These are phyloP conservation scores for Drosophila tropicalis DNA, from an alignment of 1,140 invertebrate species.

Conservation along the genomic window DNA sequence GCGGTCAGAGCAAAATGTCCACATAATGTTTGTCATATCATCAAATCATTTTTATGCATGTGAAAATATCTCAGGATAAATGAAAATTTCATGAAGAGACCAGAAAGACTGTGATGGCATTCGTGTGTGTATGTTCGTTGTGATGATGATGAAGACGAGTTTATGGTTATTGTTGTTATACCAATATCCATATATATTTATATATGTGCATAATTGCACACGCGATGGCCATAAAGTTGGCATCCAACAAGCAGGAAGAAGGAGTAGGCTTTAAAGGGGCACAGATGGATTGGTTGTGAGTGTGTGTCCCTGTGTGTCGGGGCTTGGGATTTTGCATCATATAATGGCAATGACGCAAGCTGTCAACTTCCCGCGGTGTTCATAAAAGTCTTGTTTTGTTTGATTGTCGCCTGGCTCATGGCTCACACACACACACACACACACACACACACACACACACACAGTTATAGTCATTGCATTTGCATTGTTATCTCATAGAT, in stretches of 20 bases:
- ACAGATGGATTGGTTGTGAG: not conserved
- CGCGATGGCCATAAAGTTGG: slow-evolving; percentile 76
- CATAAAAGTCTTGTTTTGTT: slow-evolving; percentile 80
- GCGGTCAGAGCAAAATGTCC: slow-evolving; percentile 14
- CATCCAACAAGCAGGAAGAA: slow-evolving; percentile 22
- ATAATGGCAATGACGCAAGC: slow-evolving; percentile 78
- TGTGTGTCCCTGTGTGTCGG: not conserved
- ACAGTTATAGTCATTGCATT: slow-evolving; percentile 60
- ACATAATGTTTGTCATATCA: slow-evolving; percentile 44
- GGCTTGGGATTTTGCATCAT: slow-evolving; percentile 60
- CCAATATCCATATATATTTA: slow-evolving; percentile 56
- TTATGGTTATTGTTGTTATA: slow-evolving; percentile 51
- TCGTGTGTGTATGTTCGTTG: slow-evolving; percentile 8
- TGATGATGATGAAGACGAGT: slow-evolving; percentile 31
- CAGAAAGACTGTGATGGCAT: slow-evolving; percentile 1
- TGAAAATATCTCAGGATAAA: slow-evolving; percentile 36
- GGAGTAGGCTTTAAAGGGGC: not conserved
- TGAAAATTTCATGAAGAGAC: slow-evolving; percentile 21
- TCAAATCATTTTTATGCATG: slow-evolving; percentile 45
- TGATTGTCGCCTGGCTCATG: slow-evolving; percentile 58
- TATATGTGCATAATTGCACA: slow-evolving; percentile 70
- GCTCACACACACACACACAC: not conserved
- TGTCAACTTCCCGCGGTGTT: slow-evolving; percentile 81
- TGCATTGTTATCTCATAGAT: slow-evolving; percentile 78
- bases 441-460: not conserved